Evolutionary conservation across 2,113 vertebrate genomes (phyloP).

Genomic region (Pycnonotus jocosus): DNA sequence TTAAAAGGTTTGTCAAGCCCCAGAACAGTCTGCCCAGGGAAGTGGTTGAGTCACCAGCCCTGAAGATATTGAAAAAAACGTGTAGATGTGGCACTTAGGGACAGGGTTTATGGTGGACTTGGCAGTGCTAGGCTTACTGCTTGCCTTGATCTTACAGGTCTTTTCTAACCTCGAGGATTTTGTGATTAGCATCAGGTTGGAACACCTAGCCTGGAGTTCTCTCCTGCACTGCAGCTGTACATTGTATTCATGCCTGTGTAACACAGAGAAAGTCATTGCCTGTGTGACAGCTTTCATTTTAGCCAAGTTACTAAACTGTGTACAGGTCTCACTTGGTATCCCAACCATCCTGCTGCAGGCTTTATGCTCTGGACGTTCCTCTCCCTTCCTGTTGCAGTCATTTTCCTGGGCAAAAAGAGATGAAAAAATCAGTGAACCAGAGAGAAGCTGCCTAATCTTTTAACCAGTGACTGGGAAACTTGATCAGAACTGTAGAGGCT

Average conservation of each 20-base stretch:
- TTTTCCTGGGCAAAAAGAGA: neutral
- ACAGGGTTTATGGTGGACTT: neutral
- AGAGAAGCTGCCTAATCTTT: neutral
- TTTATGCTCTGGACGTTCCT: neutral
- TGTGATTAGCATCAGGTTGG: neutral
- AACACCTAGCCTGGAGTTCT: neutral
- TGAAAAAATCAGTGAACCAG: neutral
- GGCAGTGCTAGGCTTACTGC: accelerated
- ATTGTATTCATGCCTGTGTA: neutral
- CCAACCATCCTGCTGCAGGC: neutral
- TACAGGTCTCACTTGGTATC: neutral
- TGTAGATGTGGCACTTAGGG: too few species aligned
- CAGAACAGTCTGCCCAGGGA: neutral
- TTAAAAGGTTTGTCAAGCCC: neutral
- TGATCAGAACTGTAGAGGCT: neutral
- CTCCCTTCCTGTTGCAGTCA: neutral
- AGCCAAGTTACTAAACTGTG: neutral
- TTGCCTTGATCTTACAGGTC: neutral
- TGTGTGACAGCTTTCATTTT: neutral
- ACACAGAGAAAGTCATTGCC: neutral
- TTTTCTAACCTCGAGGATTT: neutral
- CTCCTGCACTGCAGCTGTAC: neutral
- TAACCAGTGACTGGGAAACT: neutral
- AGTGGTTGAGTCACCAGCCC: neutral
- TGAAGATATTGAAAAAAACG: accelerated